These are phyloP conservation scores for Pipistrellus pygmaeus DNA, from an alignment of 2,797 vertebrate genomes.

Conservation along the genomic window DNA sequence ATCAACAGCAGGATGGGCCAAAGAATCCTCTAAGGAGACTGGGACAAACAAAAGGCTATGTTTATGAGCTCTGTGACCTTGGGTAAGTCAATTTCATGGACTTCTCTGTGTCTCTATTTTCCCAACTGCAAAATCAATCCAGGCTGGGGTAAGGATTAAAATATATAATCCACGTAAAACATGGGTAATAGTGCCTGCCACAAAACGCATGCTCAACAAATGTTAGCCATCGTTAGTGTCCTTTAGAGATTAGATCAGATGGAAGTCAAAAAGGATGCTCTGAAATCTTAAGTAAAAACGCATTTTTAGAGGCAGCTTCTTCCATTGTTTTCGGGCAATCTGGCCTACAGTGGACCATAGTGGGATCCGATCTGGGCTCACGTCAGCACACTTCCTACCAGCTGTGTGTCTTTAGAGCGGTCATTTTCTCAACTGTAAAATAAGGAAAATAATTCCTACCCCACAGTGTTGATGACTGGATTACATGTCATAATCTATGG, in stretches of 20 bases:
- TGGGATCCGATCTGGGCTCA: background rate
- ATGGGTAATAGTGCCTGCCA: background rate
- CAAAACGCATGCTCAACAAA: background rate
- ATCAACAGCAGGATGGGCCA: background rate
- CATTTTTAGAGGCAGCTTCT: background rate
- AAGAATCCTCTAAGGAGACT: background rate
- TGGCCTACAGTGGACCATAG: background rate
- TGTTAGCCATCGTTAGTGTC: background rate
- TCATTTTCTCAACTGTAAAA: background rate
- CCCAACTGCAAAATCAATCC: background rate
- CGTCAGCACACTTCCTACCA: background rate
- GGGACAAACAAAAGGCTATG: background rate
- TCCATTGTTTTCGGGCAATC: background rate
- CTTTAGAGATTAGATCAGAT: background rate
- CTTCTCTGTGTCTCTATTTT: background rate
- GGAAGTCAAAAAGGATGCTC: background rate
- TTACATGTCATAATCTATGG: background rate
- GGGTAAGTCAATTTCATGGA: background rate
- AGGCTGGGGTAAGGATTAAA: background rate
- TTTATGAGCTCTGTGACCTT: background rate
- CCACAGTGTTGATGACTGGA: background rate
- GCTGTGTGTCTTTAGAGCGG: background rate
- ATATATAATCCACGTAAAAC: background rate
- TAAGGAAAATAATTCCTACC: background rate
- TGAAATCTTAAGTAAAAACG: background rate